Evolutionary conservation across 2,888 invertebrate genomes (phyloP).

Genomic region (Alloplasta piceator): DNA sequence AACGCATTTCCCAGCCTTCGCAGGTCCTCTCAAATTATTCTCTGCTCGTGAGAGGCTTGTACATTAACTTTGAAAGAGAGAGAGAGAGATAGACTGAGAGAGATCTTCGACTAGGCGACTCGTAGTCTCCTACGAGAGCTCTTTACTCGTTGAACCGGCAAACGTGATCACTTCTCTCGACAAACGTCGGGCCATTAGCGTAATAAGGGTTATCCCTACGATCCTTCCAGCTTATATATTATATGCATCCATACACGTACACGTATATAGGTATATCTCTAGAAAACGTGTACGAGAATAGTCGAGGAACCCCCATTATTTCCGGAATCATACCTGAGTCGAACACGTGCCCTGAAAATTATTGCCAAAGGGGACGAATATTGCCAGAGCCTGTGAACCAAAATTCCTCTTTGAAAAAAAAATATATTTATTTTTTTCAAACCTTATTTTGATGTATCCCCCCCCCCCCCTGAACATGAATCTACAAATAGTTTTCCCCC

Average conservation of each 20-base stretch:
- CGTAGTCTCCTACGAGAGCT: constrained; percentile 32
- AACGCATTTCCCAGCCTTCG: constrained; percentile 51
- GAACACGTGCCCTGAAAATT: constrained; percentile 15
- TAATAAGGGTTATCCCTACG: constrained; percentile 62
- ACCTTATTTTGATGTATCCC: too few species aligned
- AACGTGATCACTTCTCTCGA: constrained; percentile 40
- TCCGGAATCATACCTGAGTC: constrained; percentile 39
- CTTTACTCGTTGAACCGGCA: constrained; percentile 35
- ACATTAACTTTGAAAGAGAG: neutral
- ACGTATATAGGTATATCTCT: neutral
- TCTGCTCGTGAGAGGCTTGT: too few species aligned
- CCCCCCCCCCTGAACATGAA: too few species aligned
- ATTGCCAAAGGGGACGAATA: neutral
- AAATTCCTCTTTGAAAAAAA: neutral
- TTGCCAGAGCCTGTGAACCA: neutral
- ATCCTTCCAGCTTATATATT: constrained; percentile 25
- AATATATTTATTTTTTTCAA: too few species aligned
- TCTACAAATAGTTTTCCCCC: too few species aligned
- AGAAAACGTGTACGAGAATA: neutral
- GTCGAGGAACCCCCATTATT: constrained; percentile 38
- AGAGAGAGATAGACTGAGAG: constrained; percentile 12
- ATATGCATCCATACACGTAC: constrained; percentile 15
- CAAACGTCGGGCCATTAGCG: constrained; percentile 59
- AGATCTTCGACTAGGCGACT: constrained; percentile 39
- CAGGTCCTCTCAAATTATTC: constrained; percentile 38